Evolutionary conservation across 1,140 invertebrate species (phyloP).

Genomic region (Vanessa atalanta): DNA sequence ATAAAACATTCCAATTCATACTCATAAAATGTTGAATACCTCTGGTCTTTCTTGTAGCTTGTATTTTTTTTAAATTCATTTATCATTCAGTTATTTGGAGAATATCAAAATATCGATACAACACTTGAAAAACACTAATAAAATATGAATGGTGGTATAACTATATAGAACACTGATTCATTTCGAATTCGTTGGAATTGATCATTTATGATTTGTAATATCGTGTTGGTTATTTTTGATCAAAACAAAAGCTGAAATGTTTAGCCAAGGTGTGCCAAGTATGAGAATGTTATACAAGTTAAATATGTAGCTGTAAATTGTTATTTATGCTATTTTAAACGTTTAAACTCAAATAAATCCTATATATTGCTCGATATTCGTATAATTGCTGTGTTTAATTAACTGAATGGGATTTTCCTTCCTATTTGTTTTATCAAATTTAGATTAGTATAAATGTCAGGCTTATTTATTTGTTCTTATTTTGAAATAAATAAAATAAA

Average conservation of each 20-base stretch:
- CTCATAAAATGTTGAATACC: conserved; percentile 12
- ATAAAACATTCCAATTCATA: conserved; percentile 33
- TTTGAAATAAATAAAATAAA: background rate
- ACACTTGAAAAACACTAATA: background rate
- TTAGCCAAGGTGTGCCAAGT: conserved; percentile 36
- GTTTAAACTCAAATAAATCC: conserved; percentile 10
- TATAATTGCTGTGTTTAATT: background rate
- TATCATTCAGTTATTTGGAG: background rate
- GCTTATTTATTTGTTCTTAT: background rate
- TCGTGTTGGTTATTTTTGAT: conserved; percentile 33
- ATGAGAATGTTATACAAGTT: conserved; percentile 26
- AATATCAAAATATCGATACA: background rate
- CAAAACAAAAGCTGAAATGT: conserved; percentile 33
- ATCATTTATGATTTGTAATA: conserved; percentile 31
- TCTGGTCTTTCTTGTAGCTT: background rate
- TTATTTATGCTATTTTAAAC: conserved; percentile 19
- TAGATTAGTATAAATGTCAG: background rate
- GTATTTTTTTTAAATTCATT: background rate
- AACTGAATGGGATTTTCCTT: background rate
- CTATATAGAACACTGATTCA: conserved; percentile 24
- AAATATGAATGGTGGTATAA: background rate
- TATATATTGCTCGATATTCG: too few relatives aligned
- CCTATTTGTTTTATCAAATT: background rate
- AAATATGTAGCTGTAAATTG: conserved; percentile 31
- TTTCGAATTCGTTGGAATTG: conserved; percentile 34